These are phyloP conservation scores for Leucoma salicis DNA, from an alignment of 2,888 invertebrate genomes.

Conservation along the genomic window DNA sequence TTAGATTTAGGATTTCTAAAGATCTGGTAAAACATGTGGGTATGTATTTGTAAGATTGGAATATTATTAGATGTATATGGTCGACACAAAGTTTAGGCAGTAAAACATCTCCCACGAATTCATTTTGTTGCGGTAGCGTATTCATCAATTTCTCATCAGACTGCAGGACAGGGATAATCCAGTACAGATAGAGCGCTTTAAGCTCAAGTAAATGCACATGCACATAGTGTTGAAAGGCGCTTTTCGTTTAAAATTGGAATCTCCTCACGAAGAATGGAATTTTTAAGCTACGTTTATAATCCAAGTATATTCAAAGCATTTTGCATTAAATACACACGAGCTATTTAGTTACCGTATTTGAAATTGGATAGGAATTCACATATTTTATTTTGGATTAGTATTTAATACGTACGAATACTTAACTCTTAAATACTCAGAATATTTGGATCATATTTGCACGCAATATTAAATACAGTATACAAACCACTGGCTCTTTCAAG, in stretches of 20 bases:
- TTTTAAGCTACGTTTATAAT: constrained; percentile 18
- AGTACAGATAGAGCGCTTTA: constrained; percentile 19
- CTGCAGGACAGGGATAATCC: constrained; percentile 29
- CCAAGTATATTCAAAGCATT: constrained; percentile 12
- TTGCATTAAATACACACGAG: constrained; percentile 13
- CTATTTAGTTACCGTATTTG: no score
- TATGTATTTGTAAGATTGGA: no score
- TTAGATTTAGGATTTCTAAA: no score
- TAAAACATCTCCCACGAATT: constrained; percentile 9
- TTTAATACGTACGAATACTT: no score
- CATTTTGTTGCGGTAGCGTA: constrained; percentile 18
- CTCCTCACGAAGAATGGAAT: constrained; percentile 17
- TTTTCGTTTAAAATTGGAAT: constrained; percentile 22
- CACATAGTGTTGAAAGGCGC: constrained; percentile 9
- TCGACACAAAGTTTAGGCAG: constrained; percentile 26
- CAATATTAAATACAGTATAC: not conserved
- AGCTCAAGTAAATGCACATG: constrained; percentile 22
- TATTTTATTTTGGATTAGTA: no score
- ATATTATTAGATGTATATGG: no score
- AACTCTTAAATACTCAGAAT: no score
- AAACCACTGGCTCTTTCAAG: no score
- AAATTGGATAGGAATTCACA: no score
- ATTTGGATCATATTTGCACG: constrained; percentile 2
- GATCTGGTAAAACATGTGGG: no score
- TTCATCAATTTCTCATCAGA: constrained; percentile 33